phyloP scores from a whole-genome alignment of 2,113 vertebrate genomes.

The Ptilonorhynchus violaceus region DNA sequence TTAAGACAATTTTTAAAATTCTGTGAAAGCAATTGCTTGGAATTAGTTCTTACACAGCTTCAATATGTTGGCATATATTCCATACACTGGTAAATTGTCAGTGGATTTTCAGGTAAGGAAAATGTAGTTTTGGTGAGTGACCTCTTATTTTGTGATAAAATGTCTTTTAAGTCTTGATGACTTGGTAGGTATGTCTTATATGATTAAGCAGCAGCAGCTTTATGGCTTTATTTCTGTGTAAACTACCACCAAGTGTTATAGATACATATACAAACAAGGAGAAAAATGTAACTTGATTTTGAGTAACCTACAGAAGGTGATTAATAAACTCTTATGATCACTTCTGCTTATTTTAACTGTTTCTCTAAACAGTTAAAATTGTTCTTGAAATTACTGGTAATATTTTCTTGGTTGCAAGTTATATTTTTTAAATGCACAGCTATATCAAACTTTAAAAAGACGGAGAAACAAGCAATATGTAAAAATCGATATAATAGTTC shows the following conservation, averaged over 20 bases:
- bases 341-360: not conserved
- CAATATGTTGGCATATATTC: not conserved
- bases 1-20: not conserved
- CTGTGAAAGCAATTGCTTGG: not conserved
- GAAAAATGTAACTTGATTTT: not conserved
- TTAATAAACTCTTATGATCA: not conserved
- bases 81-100: not conserved
- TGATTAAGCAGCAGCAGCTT: not conserved
- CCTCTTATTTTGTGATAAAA: not conserved
- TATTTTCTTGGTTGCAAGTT: not conserved
- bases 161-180: not conserved
- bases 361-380: not conserved
- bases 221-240: not conserved
- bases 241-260: not conserved
- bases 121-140: not conserved
- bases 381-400: not conserved
- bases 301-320: not conserved
- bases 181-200: not conserved
- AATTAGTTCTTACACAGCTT: not conserved
- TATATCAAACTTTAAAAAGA: not conserved
- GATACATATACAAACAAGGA: not conserved
- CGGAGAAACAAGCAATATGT: not conserved
- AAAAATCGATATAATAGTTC: not conserved
- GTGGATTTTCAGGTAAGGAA: slow-evolving; percentile 20
- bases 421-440: not conserved